Percentiles rank a stretch among this genome's conserved stretches.
Conservation (phyloP, 2,888 invertebrate species). For the Drosophila pullipes region DNA sequence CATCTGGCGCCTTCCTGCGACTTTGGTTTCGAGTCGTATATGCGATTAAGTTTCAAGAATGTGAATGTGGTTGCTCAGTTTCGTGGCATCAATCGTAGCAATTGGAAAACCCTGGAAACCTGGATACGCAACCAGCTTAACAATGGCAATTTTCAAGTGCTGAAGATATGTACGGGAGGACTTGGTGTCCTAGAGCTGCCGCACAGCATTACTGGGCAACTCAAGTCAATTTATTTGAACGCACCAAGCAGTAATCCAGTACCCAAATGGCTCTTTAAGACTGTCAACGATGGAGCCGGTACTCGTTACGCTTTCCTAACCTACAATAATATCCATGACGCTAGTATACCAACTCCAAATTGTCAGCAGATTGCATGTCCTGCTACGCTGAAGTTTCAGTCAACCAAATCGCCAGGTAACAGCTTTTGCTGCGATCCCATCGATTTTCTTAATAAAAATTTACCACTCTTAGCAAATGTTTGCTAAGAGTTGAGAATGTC, state of each 20-base stretch:
- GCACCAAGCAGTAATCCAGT: slow-evolving; percentile 29
- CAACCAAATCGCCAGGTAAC: slow-evolving; percentile 6
- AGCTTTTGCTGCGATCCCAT: slow-evolving; percentile 50
- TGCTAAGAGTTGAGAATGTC: neutral
- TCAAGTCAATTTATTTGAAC: slow-evolving; percentile 32
- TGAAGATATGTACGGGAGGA: slow-evolving; percentile 51
- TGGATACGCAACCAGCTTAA: slow-evolving; percentile 68
- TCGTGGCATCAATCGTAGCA: slow-evolving; percentile 86
- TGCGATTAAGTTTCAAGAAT: slow-evolving; percentile 86
- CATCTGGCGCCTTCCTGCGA: slow-evolving; percentile 86
- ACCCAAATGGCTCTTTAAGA: slow-evolving; percentile 60
- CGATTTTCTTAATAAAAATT: slow-evolving; percentile 36
- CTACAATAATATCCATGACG: slow-evolving; percentile 43
- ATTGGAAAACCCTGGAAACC: slow-evolving; percentile 86
- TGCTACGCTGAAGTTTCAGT: neutral
- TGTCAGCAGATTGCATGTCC: slow-evolving; percentile 30
- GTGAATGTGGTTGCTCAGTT: slow-evolving; percentile 86
- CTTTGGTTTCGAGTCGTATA: slow-evolving; percentile 85
- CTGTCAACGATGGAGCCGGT: slow-evolving; percentile 21
- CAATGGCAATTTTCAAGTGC: neutral
- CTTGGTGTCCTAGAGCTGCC: slow-evolving; percentile 39
- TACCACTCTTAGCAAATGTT: slow-evolving; percentile 5
- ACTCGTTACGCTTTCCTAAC: slow-evolving; percentile 41
- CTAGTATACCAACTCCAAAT: neutral
- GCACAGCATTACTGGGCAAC: neutral